These are phyloP conservation scores for Phylloscopus whistleri DNA, from an alignment of 2,113 vertebrate genomes.

Conservation along the genomic window DNA sequence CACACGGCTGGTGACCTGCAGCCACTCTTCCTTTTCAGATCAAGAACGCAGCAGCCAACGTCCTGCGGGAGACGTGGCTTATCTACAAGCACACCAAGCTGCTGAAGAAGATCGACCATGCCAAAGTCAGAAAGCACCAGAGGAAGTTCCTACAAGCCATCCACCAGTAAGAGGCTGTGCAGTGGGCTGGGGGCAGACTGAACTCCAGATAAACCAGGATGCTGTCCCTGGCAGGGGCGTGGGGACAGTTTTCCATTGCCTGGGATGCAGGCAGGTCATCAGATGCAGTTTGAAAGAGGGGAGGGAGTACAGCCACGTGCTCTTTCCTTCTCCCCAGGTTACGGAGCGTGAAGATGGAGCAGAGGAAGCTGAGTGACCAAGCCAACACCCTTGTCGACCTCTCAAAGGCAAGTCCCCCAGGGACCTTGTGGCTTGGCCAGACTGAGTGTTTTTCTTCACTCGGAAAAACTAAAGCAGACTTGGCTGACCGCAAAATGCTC, in stretches of 20 bases:
- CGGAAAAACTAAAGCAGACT: background rate
- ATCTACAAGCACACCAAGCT: conserved; percentile 99
- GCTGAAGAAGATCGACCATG: conserved; percentile 95
- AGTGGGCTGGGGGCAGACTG: background rate
- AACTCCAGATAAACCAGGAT: background rate
- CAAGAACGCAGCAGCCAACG: conserved; percentile 95
- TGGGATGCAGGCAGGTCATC: background rate
- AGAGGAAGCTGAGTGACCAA: conserved; percentile 96
- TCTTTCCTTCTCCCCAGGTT: conserved; percentile 79
- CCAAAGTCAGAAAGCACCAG: conserved; percentile 96
- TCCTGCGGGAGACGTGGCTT: conserved; percentile 95
- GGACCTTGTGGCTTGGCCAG: background rate
- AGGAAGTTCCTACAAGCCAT: conserved; percentile 98
- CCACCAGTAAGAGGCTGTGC: conserved; percentile 85
- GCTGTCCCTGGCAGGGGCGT: background rate
- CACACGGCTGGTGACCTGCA: background rate
- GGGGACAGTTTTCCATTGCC: background rate
- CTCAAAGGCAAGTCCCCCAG: conserved; percentile 83
- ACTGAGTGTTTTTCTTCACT: background rate
- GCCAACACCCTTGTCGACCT: conserved; percentile 98
- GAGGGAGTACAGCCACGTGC: background rate
- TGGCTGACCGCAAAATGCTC: background rate
- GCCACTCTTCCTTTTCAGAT: conserved; percentile 76
- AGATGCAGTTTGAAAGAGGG: background rate
- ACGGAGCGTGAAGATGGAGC: conserved; percentile 97